Percentiles rank a stretch among this genome's conserved stretches.
Conservation (phyloP, 2,888 invertebrate species). For the Ormyrus thymus region DNA sequence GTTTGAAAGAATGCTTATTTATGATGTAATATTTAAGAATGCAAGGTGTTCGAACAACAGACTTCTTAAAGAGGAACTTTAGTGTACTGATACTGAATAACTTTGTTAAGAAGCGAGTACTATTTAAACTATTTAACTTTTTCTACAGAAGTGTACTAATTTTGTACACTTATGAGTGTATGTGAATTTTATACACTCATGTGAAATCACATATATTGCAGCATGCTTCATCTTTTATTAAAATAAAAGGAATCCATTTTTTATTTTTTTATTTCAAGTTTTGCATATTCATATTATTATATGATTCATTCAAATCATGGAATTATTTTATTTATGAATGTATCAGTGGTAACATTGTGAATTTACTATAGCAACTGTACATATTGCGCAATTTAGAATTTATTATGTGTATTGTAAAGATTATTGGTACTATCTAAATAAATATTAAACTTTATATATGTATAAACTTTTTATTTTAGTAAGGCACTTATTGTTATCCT, state of each 20-base stretch:
- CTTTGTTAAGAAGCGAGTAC: neutral
- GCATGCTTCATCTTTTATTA: conserved; percentile 27
- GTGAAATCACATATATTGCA: conserved; percentile 21
- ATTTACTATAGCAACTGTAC: conserved; percentile 43
- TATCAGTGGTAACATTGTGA: conserved; percentile 36
- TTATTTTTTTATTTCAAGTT: conserved; percentile 44
- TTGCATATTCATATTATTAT: conserved; percentile 32
- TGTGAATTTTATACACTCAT: conserved; percentile 13
- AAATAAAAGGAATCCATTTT: conserved; percentile 37
- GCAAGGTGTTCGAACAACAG: neutral
- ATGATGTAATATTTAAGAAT: conserved; percentile 22
- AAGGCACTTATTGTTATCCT: conserved; percentile 34
- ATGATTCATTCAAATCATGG: conserved; percentile 22
- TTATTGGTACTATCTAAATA: conserved; percentile 42
- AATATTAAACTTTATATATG: conserved; percentile 43
- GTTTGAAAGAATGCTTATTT: conserved; percentile 14
- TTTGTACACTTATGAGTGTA: conserved; percentile 10
- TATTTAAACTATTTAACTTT: conserved; percentile 20
- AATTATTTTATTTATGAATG: conserved; percentile 26
- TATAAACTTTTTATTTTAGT: conserved; percentile 23
- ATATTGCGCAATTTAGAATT: conserved; percentile 46
- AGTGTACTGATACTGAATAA: neutral
- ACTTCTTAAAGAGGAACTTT: conserved; percentile 6
- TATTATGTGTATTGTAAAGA: conserved; percentile 40
- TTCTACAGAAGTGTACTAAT: conserved; percentile 42